phyloP scores from a whole-genome alignment of 2,888 invertebrate species.

The Philereme transversata region DNA sequence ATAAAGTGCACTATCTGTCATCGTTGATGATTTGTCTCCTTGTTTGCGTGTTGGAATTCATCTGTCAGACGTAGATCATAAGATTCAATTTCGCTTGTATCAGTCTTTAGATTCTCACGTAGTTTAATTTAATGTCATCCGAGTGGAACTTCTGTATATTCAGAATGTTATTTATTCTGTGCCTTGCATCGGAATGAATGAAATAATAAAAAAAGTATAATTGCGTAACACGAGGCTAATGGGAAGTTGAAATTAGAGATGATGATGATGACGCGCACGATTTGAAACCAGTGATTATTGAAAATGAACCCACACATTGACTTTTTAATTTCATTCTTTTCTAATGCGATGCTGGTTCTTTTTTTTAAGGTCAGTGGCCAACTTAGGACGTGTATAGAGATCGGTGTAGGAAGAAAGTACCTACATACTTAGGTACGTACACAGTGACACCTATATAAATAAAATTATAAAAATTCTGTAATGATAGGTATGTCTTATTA shows the following conservation, averaged over 20 bases:
- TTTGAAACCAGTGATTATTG: conserved; percentile 31
- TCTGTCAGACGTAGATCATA: neutral
- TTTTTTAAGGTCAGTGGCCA: too few relatives aligned
- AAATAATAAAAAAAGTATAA: conserved; percentile 69
- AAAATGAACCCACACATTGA: conserved; percentile 17
- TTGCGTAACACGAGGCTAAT: conserved; percentile 71
- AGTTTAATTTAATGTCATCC: neutral
- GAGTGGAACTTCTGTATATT: conserved; percentile 9
- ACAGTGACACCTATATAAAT: too few relatives aligned
- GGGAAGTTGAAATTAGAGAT: conserved; percentile 44
- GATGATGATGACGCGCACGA: conserved; percentile 30
- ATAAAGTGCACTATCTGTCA: neutral
- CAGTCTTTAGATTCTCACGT: too few relatives aligned
- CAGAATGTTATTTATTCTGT: conserved; percentile 3
- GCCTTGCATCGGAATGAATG: conserved; percentile 74
- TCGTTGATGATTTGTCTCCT: neutral
- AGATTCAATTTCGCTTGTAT: neutral
- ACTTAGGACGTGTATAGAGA: too few relatives aligned
- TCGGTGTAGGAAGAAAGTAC: too few relatives aligned
- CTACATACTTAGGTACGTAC: too few relatives aligned
- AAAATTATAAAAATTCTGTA: too few relatives aligned
- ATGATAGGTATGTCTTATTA: too few relatives aligned
- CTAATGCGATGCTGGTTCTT: too few relatives aligned
- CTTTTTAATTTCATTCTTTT: neutral
- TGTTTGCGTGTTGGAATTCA: neutral